Conservation (phyloP, 2,888 invertebrate genomes). For the Steromphala cineraria region DNA sequence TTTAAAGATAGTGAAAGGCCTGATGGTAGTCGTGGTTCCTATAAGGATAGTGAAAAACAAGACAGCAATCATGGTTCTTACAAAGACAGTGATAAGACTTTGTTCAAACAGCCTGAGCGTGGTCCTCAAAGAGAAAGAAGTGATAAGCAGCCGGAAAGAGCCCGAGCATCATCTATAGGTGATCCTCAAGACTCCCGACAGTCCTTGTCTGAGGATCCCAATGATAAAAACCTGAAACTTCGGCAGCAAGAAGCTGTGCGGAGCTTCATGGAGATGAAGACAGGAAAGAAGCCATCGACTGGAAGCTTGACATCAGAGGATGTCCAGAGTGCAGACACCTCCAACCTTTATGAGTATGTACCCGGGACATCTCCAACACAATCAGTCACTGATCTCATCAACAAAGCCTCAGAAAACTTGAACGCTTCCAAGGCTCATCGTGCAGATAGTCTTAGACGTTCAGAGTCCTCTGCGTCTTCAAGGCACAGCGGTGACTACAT, state of each 20-base stretch:
- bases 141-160: neutral
- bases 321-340: constrained; percentile 30
- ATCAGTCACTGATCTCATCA: constrained; percentile 42
- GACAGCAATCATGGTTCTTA: neutral
- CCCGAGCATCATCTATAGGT: constrained; percentile 5
- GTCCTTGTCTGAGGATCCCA: neutral
- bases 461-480: constrained; percentile 50
- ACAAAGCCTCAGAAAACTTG: constrained; percentile 40
- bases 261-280: constrained; percentile 86
- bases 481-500: constrained; percentile 56
- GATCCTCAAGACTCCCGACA: neutral
- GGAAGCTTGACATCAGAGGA: constrained; percentile 29
- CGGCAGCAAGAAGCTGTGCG: constrained; percentile 89
- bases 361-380: constrained; percentile 27
- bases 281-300: constrained; percentile 37
- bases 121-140: neutral
- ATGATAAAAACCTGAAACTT: constrained; percentile 82
- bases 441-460: constrained; percentile 59
- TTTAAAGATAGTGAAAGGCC: neutral
- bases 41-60: neutral
- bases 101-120: neutral
- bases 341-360: constrained; percentile 34
- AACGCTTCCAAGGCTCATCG: constrained; percentile 51
- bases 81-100: neutral
- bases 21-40: neutral